Percentiles rank a stretch among this genome's conserved stretches.
Conservation (phyloP, 2,888 invertebrate species). For the Mesorhabditis spiculigera region DNA sequence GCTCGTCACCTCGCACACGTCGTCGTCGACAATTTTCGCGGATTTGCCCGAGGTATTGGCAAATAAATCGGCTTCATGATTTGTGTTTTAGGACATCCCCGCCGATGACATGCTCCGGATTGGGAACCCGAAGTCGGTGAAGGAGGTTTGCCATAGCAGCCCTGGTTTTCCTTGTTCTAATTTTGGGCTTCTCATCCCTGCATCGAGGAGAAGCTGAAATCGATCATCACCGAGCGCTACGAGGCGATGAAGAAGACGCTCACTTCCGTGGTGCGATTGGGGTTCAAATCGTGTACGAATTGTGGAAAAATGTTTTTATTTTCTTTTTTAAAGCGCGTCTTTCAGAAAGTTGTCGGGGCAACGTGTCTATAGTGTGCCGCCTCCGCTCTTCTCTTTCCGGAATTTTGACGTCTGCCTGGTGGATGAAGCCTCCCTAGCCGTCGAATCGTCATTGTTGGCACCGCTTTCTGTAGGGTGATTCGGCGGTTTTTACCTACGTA, state of each 20-base stretch:
- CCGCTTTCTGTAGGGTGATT: not conserved
- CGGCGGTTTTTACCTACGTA: too few species aligned
- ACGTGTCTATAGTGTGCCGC: conserved; percentile 77
- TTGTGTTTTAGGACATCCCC: conserved; percentile 12
- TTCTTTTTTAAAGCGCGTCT: too few species aligned
- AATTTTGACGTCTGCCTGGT: conserved; percentile 62
- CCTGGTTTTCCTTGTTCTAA: not conserved
- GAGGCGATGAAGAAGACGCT: conserved; percentile 16
- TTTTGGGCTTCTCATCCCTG: not conserved
- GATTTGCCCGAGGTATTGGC: conserved; percentile 66
- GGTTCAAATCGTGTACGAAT: too few species aligned
- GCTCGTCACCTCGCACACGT: conserved; percentile 85
- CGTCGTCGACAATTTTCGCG: conserved; percentile 89
- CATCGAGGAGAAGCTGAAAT: conserved; percentile 5
- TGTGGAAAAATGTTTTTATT: too few species aligned
- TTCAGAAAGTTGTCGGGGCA: conserved; percentile 78
- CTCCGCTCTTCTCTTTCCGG: conserved; percentile 71
- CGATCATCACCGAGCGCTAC: conserved; percentile 7
- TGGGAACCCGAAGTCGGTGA: not conserved
- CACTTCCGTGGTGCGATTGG: not conserved
- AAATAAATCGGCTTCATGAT: not conserved
- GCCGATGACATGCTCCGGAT: conserved; percentile 18
- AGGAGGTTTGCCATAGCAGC: not conserved
- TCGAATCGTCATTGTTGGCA: conserved; percentile 70
- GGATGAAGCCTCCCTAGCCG: conserved; percentile 88